Percentiles rank a stretch among this genome's conserved stretches.
phyloP scores from a whole-genome alignment of 2,113 vertebrate species.

The Hydropotes inermis region DNA sequence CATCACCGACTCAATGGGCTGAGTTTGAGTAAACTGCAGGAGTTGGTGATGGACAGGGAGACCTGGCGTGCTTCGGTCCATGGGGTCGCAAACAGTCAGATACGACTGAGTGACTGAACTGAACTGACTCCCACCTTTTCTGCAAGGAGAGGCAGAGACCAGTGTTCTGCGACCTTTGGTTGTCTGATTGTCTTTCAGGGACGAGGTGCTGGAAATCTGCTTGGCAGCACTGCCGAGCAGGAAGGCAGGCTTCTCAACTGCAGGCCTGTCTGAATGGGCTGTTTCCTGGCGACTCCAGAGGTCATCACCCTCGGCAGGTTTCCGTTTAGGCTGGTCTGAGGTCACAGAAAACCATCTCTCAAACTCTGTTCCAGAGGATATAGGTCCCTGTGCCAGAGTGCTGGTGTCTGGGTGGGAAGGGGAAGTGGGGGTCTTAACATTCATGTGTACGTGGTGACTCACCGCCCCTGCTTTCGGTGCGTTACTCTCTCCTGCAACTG shows the following conservation, averaged over 20 bases:
- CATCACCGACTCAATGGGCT: background rate
- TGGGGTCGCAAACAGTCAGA: fast-evolving
- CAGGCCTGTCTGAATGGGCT: background rate
- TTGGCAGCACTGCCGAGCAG: background rate
- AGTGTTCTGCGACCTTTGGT: background rate
- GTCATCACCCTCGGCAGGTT: background rate
- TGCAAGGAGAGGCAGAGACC: background rate
- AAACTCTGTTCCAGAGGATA: background rate
- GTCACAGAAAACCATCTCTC: background rate
- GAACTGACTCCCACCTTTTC: background rate
- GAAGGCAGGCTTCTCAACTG: background rate
- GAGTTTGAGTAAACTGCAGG: background rate
- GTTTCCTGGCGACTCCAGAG: background rate
- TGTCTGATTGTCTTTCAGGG: background rate
- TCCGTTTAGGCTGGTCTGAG: background rate
- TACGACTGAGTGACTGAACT: background rate
- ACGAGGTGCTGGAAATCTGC: background rate
- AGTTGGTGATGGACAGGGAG: background rate
- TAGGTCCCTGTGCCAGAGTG: background rate
- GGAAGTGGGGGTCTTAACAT: background rate
- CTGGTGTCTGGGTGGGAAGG: background rate
- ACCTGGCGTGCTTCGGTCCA: background rate
- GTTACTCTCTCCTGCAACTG: background rate
- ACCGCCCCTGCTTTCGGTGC: background rate
- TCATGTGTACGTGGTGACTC: background rate